Percentiles rank a stretch among this genome's conserved stretches.
phyloP scores from a whole-genome alignment of 2,113 vertebrate species.

The Platysteira castanea region DNA sequence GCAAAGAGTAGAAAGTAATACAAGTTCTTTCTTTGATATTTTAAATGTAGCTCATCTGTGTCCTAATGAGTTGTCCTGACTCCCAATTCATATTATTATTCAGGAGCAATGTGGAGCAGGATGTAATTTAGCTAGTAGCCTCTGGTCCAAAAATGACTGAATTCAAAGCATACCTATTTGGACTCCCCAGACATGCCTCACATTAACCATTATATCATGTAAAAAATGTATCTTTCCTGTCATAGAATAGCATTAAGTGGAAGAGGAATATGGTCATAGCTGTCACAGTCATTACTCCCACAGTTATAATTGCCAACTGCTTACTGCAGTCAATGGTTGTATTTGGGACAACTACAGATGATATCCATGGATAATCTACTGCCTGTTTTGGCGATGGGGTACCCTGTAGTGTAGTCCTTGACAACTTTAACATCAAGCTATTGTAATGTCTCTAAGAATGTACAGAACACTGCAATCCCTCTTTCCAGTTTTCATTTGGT shows the following conservation, averaged over 20 bases:
- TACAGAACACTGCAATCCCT: neutral
- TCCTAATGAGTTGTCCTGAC: neutral
- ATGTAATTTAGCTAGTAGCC: neutral
- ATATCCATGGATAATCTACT: neutral
- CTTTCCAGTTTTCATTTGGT: neutral
- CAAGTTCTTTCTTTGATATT: neutral
- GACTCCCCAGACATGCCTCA: neutral
- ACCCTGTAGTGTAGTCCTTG: neutral
- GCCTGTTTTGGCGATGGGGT: neutral
- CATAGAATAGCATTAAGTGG: neutral
- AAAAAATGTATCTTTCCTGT: neutral
- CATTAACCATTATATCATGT: neutral
- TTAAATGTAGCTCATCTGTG: neutral
- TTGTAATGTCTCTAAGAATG: neutral
- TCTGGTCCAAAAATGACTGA: neutral
- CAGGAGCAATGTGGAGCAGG: neutral
- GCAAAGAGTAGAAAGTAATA: neutral
- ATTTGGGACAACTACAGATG: neutral
- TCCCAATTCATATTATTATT: neutral
- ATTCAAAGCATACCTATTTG: neutral
- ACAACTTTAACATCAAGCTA: neutral
- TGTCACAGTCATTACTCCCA: neutral
- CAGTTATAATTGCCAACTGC: neutral
- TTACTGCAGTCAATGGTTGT: neutral
- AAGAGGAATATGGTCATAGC: neutral